Percentiles rank a stretch among this genome's conserved stretches.
Conservation (phyloP, 1,140 invertebrate genomes). For the Saxidomus purpurata region DNA sequence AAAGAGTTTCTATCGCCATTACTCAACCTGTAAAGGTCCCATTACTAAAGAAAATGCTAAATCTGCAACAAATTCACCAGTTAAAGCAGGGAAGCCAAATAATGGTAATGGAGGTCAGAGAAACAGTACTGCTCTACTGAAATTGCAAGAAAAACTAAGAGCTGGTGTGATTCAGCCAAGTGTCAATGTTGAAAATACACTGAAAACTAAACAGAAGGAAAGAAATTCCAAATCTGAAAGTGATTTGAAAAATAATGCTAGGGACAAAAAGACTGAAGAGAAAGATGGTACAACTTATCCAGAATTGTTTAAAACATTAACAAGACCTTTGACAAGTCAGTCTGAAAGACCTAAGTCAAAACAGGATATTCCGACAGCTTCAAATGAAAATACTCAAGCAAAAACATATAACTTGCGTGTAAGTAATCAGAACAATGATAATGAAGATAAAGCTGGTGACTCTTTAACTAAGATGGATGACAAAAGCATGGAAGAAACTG, state of each 20-base stretch:
- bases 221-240: background rate
- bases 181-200: background rate
- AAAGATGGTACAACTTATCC: background rate
- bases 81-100: background rate
- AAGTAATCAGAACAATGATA: background rate
- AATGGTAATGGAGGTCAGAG: background rate
- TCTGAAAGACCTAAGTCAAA: background rate
- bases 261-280: background rate
- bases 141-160: constrained; percentile 42
- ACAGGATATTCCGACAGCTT: background rate
- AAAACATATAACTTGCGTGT: constrained; percentile 16
- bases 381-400: background rate
- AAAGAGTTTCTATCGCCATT: constrained; percentile 46
- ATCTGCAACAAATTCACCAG: background rate
- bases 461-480: background rate
- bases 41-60: no score
- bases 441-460: background rate
- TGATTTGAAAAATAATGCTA: background rate
- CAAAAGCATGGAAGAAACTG: background rate
- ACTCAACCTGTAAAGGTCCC: constrained; percentile 11
- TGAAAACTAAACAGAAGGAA: background rate
- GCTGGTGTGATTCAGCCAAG: background rate
- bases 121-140: background rate
- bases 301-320: background rate
- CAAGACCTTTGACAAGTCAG: background rate